Evolutionary conservation across 2,888 invertebrate species (phyloP).

Genomic region (Mesoligia furuncula): DNA sequence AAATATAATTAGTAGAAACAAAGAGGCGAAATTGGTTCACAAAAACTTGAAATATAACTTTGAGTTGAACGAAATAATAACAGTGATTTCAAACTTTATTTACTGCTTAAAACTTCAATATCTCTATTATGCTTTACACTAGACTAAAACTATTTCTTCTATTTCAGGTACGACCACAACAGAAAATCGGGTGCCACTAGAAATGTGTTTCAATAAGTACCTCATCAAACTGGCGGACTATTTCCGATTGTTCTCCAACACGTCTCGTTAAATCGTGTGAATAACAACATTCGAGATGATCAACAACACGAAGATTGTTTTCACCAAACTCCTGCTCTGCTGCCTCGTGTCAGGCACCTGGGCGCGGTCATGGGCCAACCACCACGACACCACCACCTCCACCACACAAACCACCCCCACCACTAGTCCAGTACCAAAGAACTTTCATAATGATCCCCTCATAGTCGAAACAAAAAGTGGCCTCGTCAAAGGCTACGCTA

Average conservation of each 20-base stretch:
- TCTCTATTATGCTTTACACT: not conserved
- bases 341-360: conserved; percentile 79
- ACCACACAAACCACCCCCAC: conserved; percentile 88
- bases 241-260: conserved; percentile 80
- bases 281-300: conserved; percentile 77
- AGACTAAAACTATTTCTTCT: conserved; percentile 48
- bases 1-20: not conserved
- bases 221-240: conserved; percentile 85
- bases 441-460: conserved; percentile 92
- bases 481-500: conserved; percentile 94
- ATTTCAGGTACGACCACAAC: conserved; percentile 78
- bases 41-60: not conserved
- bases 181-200: conserved; percentile 71
- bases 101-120: not conserved
- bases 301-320: conserved; percentile 83
- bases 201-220: conserved; percentile 87
- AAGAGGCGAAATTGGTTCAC: not conserved
- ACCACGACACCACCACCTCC: conserved; percentile 88
- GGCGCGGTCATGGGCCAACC: conserved; percentile 88
- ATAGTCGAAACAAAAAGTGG: conserved; percentile 96
- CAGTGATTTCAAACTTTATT: not conserved
- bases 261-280: conserved; percentile 74
- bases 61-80: not conserved
- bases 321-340: conserved; percentile 85
- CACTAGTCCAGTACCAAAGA: conserved; percentile 85